A percentile compares a stretch with the other conserved stretches of the same genome.
phyloP scores from a whole-genome alignment of 2,888 invertebrate genomes.

The Neocrepidodera transversa region DNA sequence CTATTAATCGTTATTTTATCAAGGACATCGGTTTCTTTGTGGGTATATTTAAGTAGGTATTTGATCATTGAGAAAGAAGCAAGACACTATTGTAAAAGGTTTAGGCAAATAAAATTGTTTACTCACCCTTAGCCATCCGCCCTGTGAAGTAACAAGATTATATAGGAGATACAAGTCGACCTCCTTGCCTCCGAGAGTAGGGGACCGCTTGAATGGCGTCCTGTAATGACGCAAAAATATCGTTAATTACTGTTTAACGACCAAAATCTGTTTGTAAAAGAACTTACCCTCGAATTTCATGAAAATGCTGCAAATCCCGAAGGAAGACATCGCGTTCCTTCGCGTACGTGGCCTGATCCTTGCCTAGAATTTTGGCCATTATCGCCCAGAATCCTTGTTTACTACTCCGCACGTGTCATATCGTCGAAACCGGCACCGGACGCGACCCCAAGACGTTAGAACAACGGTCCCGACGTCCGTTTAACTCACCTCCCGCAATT shows the following conservation, averaged over 20 bases:
- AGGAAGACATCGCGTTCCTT: conserved; percentile 82
- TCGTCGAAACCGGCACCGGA: conserved; percentile 58
- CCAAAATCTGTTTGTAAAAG: background rate
- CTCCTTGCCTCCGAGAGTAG: conserved; percentile 85
- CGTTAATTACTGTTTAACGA: conserved; percentile 26
- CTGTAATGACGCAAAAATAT: conserved; percentile 54
- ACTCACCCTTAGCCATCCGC: conserved; percentile 93
- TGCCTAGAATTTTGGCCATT: conserved; percentile 71
- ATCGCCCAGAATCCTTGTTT: conserved; percentile 54
- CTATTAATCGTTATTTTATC: conserved; percentile 22
- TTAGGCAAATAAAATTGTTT: conserved; percentile 13
- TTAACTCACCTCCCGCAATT: conserved; percentile 59
- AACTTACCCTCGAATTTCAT: conserved; percentile 89
- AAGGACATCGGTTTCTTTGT: conserved; percentile 32
- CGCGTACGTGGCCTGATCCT: conserved; percentile 77
- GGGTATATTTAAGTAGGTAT: background rate
- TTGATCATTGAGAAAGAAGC: background rate
- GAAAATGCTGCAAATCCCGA: conserved; percentile 87
- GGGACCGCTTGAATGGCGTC: conserved; percentile 71
- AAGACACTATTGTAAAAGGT: background rate
- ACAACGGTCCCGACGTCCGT: conserved; percentile 51
- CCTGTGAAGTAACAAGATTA: conserved; percentile 87
- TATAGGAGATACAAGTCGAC: conserved; percentile 93
- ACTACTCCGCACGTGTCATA: conserved; percentile 59
- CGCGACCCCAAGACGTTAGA: conserved; percentile 51